Evolutionary conservation across 2,113 vertebrate genomes (phyloP), one percentile per base, ranked within the genome.

Genomic region (Pluvialis apricaria): DNA sequence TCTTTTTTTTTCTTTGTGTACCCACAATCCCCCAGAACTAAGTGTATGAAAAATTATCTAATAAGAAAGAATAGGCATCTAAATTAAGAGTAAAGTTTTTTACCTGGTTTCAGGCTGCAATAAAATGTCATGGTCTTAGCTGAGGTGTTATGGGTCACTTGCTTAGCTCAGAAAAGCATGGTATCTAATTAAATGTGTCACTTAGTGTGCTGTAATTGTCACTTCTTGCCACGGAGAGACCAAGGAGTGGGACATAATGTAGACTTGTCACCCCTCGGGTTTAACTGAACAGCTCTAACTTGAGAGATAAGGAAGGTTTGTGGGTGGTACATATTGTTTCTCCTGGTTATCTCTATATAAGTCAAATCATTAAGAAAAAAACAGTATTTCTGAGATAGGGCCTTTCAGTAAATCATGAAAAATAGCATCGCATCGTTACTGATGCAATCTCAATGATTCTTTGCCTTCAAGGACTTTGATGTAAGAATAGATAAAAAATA

Each of bases 131-230:
- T 18, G 5, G 36, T 88, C 10, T 49, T 61, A 62, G 58, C 77
- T 77, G 84, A 90, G 57, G 71, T 83, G 82, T 66, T 90, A 45
- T 16, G 57, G 92, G 79, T 88, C 68, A 70, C 69, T 83, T 29
- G 44, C 64, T 57, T 79, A 54, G 62, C 92, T 82, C 65, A 52
- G 72, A 42, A 58, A 44, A 92, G 45, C 19, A 6, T 5, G 9
- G 36, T n/a, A 20, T 72, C 82, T 93, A 93, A 93, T 96, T 96
- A 96, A 93, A 88, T 76, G 22, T 73, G 85, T 75, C 65, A 58
- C 16, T 77, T 88, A 17, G 16, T 38, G 31, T n/a, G 65, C 82
- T 92, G 31, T 28, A 95, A 80, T 85, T 92, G 85, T 75, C 77
- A 57, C 73, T 86, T 22, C 60, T 82, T 68, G 69, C 52, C 78